Conservation (phyloP, 2,113 vertebrate species). For the Lanius collurio region DNA sequence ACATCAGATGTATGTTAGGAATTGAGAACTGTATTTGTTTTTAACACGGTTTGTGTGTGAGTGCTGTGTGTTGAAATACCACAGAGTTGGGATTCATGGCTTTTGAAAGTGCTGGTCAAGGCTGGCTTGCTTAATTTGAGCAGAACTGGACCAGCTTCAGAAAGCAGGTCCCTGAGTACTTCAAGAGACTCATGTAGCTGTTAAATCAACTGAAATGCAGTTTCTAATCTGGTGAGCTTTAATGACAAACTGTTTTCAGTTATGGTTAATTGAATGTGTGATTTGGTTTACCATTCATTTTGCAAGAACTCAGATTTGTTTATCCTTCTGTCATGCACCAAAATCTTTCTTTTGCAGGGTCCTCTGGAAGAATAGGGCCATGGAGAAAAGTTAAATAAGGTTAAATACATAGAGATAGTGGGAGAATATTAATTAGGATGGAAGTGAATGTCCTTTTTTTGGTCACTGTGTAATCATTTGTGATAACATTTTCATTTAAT, state of each 20-base stretch:
- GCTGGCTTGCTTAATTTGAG: neutral
- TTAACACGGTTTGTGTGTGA: neutral
- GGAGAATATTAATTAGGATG: neutral
- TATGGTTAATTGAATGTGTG: neutral
- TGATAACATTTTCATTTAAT: neutral
- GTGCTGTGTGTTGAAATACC: neutral
- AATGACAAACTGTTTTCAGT: neutral
- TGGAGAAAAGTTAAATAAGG: neutral
- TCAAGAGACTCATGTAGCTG: neutral
- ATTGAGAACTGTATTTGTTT: neutral
- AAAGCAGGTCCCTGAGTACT: neutral
- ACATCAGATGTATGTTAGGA: neutral
- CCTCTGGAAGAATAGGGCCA: neutral
- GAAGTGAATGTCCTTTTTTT: neutral
- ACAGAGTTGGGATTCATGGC: neutral
- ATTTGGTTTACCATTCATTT: neutral
- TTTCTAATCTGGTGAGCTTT: neutral
- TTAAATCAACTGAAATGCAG: neutral
- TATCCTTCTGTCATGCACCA: neutral
- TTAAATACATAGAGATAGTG: neutral
- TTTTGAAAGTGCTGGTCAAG: neutral
- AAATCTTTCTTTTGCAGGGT: neutral
- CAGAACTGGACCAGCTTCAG: neutral
- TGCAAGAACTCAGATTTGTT: neutral
- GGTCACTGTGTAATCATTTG: neutral